phyloP scores from a whole-genome alignment of 2,113 vertebrate species.

The Zosterops pallidus region DNA sequence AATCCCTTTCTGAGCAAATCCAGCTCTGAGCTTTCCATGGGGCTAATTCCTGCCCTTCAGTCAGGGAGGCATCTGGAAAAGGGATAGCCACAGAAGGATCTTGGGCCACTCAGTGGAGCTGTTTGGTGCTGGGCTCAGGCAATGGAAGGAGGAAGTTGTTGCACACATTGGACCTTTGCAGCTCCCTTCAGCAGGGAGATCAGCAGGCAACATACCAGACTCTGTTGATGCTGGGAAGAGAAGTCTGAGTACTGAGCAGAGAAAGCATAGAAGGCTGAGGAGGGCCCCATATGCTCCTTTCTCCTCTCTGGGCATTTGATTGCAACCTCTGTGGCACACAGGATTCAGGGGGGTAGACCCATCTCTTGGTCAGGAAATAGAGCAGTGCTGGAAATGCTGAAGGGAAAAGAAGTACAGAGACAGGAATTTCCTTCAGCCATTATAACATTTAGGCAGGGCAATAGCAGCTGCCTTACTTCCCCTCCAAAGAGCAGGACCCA shows the following conservation, averaged over 20 bases:
- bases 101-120: not conserved
- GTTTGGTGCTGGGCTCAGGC: not conserved
- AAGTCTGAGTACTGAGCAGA: not conserved
- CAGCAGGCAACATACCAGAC: not conserved
- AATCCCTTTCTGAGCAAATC: not conserved
- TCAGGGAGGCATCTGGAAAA: not conserved
- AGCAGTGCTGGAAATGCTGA: not conserved
- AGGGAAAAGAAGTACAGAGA: not conserved
- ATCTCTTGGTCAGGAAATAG: not conserved
- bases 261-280: not conserved
- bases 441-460: not conserved
- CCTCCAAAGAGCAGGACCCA: not conserved
- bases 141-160: not conserved
- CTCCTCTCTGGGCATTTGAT: not conserved
- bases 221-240: accelerated
- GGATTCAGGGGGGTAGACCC: no score
- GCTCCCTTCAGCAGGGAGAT: not conserved
- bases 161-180: not conserved
- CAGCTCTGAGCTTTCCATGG: not conserved
- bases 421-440: not conserved
- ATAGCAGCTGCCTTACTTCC: not conserved
- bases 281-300: not conserved
- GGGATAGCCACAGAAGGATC: not conserved
- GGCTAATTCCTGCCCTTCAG: not conserved
- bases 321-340: not conserved